Evolutionary conservation across 2,113 vertebrate species (phyloP).

Genomic region (Chiloscyllium plagiosum): DNA sequence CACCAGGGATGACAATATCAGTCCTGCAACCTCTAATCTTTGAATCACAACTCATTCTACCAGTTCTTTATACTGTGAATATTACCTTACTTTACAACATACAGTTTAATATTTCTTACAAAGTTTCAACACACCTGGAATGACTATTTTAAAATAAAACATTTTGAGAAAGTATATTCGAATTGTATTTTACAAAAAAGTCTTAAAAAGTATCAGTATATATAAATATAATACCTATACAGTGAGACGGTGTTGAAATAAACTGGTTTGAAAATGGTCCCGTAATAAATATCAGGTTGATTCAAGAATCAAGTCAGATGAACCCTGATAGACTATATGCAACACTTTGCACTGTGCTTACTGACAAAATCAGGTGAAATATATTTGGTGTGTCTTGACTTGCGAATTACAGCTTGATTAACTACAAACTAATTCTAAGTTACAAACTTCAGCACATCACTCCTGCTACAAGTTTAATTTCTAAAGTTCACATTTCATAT

Average conservation of each 20-base stretch:
- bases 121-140: not conserved
- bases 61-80: not conserved
- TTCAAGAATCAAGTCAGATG: not conserved
- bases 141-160: not conserved
- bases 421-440: constrained; percentile 17
- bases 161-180: not conserved
- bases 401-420: not conserved
- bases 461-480: not conserved
- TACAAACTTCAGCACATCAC: not conserved
- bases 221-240: not conserved
- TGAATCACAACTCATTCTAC: not conserved
- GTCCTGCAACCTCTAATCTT: not conserved
- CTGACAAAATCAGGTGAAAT: not conserved
- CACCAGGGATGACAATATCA: not conserved
- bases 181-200: not conserved
- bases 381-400: not conserved
- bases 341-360: not conserved
- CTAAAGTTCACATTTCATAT: constrained; percentile 31
- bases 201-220: not conserved
- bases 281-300: not conserved
- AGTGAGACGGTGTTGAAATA: not conserved
- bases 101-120: constrained; percentile 7
- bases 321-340: not conserved
- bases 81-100: constrained; percentile 15
- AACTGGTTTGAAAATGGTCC: not conserved